Conservation (phyloP, 2,113 vertebrate genomes). For the Grammomys dolichurus region DNA sequence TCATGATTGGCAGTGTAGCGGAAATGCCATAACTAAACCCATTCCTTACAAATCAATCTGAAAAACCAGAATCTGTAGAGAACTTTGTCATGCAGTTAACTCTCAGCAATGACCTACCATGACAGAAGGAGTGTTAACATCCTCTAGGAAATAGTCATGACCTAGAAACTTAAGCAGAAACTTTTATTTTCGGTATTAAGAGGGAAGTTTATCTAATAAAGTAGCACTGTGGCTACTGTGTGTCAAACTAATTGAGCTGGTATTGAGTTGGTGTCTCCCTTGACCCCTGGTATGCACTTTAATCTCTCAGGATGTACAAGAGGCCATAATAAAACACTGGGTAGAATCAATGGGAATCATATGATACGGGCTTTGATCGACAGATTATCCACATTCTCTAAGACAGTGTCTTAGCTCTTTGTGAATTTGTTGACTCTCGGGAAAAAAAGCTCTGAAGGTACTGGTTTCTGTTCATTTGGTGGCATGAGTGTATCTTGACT, state of each 20-base stretch:
- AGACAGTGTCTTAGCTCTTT: background rate
- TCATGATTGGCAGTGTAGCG: background rate
- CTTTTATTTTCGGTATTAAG: background rate
- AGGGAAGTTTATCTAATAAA: conserved; percentile 46
- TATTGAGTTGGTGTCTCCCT: background rate
- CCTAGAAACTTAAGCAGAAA: background rate
- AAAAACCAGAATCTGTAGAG: background rate
- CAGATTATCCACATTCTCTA: background rate
- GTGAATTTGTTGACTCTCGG: background rate
- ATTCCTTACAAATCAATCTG: background rate
- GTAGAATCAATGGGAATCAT: background rate
- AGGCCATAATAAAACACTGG: background rate
- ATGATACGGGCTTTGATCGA: background rate
- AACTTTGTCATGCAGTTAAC: conserved; percentile 7
- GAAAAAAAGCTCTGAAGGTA: background rate
- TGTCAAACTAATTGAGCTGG: background rate
- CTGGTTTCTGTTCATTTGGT: background rate
- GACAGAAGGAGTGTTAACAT: background rate
- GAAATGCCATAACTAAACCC: background rate
- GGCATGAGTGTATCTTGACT: background rate
- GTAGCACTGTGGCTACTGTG: background rate
- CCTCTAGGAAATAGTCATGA: background rate
- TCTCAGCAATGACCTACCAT: background rate
- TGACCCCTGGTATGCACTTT: background rate
- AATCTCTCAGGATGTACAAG: background rate